phyloP scores from a whole-genome alignment of 2,113 vertebrate species.

The Zosterops japonicus region DNA sequence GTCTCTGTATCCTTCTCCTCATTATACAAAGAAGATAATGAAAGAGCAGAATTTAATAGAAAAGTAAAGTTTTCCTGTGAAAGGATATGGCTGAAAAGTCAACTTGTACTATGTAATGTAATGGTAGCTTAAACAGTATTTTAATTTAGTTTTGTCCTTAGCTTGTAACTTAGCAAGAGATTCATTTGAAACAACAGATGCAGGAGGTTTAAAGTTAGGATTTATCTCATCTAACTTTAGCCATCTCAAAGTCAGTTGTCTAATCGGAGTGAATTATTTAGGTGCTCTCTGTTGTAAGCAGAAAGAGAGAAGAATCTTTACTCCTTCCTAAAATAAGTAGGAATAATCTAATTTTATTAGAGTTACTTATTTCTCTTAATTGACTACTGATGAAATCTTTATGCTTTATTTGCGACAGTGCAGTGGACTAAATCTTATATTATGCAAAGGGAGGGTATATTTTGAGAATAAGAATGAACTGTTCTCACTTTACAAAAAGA shows the following conservation, averaged over 20 bases:
- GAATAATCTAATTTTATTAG: not conserved
- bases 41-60: not conserved
- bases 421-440: not conserved
- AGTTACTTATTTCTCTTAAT: not conserved
- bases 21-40: not conserved
- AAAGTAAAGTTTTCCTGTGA: not conserved
- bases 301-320: not conserved
- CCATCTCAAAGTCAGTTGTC: not conserved
- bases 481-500: not conserved
- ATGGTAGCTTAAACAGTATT: not conserved
- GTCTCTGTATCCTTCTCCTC: not conserved
- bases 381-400: not conserved
- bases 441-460: not conserved
- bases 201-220: not conserved
- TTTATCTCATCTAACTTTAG: not conserved
- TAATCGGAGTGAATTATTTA: slow-evolving; percentile 21
- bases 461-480: not conserved
- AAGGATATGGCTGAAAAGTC: not conserved
- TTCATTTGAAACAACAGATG: not conserved
- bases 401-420: not conserved
- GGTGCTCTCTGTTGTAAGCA: not conserved
- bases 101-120: not conserved
- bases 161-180: not conserved
- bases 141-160: not conserved
- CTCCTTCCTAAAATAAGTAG: not conserved